Percentiles rank a stretch among this genome's conserved stretches.
Conservation (phyloP, 2,797 vertebrate species). For the Pangasius krempfi region DNA sequence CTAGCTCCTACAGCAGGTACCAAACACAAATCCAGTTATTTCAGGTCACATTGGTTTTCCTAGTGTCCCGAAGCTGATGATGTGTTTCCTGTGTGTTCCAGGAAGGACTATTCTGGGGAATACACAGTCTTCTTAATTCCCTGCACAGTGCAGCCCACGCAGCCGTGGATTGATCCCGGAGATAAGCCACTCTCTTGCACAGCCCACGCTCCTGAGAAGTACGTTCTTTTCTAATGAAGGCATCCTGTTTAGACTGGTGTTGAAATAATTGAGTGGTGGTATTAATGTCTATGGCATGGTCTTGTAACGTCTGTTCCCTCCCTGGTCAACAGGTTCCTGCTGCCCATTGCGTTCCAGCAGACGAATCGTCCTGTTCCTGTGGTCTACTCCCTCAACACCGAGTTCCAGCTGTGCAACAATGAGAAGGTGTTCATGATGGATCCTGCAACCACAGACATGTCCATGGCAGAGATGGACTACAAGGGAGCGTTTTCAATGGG, state of each 20-base stretch:
- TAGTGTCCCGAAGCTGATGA: not conserved
- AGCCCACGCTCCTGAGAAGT: constrained; percentile 93
- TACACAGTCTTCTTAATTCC: constrained; percentile 92
- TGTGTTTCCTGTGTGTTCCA: constrained; percentile 57
- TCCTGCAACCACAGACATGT: constrained; percentile 82
- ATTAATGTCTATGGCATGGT: not conserved
- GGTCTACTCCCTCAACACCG: constrained; percentile 95
- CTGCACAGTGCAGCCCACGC: constrained; percentile 94
- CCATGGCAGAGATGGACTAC: constrained; percentile 97
- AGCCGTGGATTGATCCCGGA: constrained; percentile 90
- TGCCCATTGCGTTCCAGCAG: constrained; percentile 98
- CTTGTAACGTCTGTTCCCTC: not conserved
- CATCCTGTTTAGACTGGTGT: not conserved
- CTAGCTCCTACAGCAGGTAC: constrained; percentile 96
- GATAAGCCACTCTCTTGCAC: constrained; percentile 94
- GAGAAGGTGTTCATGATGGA: constrained; percentile 97
- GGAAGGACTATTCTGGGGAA: constrained; percentile 97
- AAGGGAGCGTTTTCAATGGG: constrained; percentile 98
- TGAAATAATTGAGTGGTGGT: not conserved
- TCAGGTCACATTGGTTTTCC: not conserved
- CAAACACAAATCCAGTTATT: not conserved
- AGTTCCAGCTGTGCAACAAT: constrained; percentile 97
- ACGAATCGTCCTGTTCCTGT: constrained; percentile 95
- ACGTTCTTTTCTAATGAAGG: constrained; percentile 40
- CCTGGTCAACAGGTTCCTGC: constrained; percentile 81